phyloP scores from a whole-genome alignment of 2,888 invertebrate species.

The Drosophila seclusa region DNA sequence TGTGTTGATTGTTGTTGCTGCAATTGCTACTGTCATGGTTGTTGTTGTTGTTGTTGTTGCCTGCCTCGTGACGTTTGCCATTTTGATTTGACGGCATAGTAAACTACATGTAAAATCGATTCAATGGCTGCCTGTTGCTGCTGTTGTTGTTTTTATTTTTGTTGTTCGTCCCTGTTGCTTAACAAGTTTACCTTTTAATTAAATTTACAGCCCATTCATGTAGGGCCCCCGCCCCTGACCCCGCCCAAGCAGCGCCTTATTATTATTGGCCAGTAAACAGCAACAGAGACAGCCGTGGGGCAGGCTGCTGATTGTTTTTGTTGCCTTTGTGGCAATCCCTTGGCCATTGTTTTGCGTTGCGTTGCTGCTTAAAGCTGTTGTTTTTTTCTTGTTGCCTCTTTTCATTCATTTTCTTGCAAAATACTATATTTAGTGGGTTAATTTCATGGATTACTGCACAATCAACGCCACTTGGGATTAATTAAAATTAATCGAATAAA shows the following conservation, averaged over 20 bases:
- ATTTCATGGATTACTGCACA: neutral
- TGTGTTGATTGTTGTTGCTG: neutral
- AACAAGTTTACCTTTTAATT: conserved; percentile 79
- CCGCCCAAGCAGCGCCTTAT: conserved; percentile 23
- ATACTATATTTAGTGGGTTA: neutral
- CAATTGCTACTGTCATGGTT: conserved; percentile 39
- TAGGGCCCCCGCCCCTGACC: conserved; percentile 4
- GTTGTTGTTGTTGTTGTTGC: conserved; percentile 43
- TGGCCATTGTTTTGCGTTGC: conserved; percentile 49
- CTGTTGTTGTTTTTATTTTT: conserved; percentile 11
- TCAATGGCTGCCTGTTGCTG: conserved; percentile 69
- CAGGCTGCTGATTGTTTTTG: conserved; percentile 25
- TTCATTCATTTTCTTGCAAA: neutral
- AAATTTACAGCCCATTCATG: conserved; percentile 68
- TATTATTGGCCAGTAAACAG: conserved; percentile 52
- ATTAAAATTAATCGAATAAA: too few relatives aligned
- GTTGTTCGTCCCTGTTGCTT: conserved; percentile 43
- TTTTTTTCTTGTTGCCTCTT: conserved; percentile 10
- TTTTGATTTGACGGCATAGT: conserved; percentile 55
- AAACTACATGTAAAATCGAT: conserved; percentile 65
- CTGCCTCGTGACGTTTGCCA: conserved; percentile 67
- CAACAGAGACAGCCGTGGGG: conserved; percentile 18
- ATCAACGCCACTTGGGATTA: neutral
- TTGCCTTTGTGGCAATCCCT: conserved; percentile 39
- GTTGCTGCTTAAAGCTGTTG: conserved; percentile 6